These are phyloP conservation scores for Circaetus cinerascens DNA, from an alignment of 2,113 vertebrate genomes.

Conservation along the genomic window DNA sequence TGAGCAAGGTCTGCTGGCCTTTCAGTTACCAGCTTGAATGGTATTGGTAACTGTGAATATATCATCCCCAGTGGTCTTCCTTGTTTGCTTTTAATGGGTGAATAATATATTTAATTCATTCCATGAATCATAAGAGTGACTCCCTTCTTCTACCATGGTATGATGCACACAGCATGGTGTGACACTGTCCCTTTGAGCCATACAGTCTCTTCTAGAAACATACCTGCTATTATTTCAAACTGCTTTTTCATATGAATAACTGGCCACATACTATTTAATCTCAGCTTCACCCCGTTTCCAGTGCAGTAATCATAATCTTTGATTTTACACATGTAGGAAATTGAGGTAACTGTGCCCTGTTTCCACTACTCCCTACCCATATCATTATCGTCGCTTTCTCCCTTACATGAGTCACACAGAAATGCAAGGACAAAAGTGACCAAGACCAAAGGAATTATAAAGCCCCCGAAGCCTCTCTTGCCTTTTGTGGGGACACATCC, in stretches of 20 bases:
- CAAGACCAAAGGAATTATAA: neutral
- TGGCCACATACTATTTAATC: neutral
- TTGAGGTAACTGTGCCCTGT: neutral
- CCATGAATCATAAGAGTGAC: neutral
- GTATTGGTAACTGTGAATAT: neutral
- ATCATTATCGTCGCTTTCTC: neutral
- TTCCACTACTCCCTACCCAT: neutral
- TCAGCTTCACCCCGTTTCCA: neutral
- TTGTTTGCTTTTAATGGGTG: neutral
- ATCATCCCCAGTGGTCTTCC: neutral
- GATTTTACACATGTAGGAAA: neutral
- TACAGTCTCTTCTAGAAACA: neutral
- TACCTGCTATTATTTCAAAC: neutral
- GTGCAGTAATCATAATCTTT: neutral
- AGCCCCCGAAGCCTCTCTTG: neutral
- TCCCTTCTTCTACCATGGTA: neutral
- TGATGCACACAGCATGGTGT: neutral
- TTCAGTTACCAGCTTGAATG: neutral
- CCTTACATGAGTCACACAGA: neutral
- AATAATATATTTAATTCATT: neutral
- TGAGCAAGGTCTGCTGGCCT: neutral
- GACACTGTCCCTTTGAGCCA: neutral
- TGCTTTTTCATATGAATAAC: neutral
- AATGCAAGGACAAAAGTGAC: neutral
- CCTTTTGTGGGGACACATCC: neutral